These are phyloP conservation scores for Scalopus aquaticus DNA, from an alignment of 2,113 vertebrate species.

Conservation along the genomic window DNA sequence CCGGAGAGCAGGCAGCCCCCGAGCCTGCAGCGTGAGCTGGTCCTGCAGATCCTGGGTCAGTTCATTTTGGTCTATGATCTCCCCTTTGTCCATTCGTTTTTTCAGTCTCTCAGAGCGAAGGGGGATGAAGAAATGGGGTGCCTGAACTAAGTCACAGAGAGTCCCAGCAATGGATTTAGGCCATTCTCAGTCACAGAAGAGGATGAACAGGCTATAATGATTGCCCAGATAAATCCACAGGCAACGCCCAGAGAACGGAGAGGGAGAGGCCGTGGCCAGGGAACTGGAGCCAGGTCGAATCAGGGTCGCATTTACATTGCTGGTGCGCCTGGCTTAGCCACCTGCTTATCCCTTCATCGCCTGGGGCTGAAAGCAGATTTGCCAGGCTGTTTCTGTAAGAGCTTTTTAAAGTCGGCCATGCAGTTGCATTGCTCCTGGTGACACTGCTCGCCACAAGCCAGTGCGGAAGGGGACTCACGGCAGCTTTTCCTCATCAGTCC, in stretches of 20 bases:
- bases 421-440: not conserved
- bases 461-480: not conserved
- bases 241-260: not conserved
- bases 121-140: not conserved
- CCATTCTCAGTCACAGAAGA: not conserved
- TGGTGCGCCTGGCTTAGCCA: not conserved
- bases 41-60: not conserved
- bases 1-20: too few species aligned
- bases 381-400: not conserved
- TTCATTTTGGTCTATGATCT: not conserved
- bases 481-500: not conserved
- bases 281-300: not conserved
- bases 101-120: not conserved
- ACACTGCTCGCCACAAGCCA: not conserved
- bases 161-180: not conserved
- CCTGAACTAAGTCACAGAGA: not conserved
- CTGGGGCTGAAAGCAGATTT: not conserved
- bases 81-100: not conserved
- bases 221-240: not conserved
- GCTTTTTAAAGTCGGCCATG: not conserved
- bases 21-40: too few species aligned
- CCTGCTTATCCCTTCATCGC: not conserved
- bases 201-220: too few species aligned
- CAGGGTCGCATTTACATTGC: not conserved
- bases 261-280: rapidly evolving